These are phyloP conservation scores for Karalla daura DNA, from an alignment of 2,797 vertebrate genomes.

Conservation along the genomic window DNA sequence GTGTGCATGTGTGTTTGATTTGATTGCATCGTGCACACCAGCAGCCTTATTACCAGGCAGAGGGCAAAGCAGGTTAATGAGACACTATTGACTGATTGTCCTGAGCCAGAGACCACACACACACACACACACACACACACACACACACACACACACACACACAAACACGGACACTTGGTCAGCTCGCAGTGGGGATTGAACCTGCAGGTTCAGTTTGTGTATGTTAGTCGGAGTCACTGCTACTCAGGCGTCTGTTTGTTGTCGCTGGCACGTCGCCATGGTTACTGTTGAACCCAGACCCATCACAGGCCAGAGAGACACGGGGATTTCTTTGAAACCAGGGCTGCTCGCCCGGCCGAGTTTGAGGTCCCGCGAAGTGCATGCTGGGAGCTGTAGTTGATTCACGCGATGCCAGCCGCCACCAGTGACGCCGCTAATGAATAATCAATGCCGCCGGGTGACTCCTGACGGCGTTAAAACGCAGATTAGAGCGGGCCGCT, in stretches of 20 bases:
- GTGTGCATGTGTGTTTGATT: constrained; percentile 21
- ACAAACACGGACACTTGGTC: not conserved
- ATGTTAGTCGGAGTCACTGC: no score
- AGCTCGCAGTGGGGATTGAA: constrained; percentile 10
- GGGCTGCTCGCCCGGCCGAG: no score
- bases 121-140: constrained; percentile 41
- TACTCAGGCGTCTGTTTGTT: not conserved
- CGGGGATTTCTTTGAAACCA: no score
- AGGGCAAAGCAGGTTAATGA: constrained; percentile 62
- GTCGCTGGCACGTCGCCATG: not conserved
- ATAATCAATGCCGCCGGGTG: no score
- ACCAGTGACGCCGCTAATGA: no score
- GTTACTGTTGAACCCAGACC: not conserved
- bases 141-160: constrained; percentile 29
- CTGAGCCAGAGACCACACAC: constrained; percentile 29
- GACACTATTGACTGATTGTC: constrained; percentile 71
- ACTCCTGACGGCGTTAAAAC: no score
- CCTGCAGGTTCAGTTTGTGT: not conserved
- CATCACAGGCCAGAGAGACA: no score
- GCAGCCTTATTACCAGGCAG: constrained; percentile 63
- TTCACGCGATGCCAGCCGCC: no score
- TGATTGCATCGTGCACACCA: constrained; percentile 58
- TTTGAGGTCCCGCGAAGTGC: no score
- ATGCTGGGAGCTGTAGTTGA: no score
- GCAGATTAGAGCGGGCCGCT: no score